Evolutionary conservation across 2,797 vertebrate genomes (phyloP), one percentile per base, ranked within the genome.

Genomic region (Manis pentadactyla): DNA sequence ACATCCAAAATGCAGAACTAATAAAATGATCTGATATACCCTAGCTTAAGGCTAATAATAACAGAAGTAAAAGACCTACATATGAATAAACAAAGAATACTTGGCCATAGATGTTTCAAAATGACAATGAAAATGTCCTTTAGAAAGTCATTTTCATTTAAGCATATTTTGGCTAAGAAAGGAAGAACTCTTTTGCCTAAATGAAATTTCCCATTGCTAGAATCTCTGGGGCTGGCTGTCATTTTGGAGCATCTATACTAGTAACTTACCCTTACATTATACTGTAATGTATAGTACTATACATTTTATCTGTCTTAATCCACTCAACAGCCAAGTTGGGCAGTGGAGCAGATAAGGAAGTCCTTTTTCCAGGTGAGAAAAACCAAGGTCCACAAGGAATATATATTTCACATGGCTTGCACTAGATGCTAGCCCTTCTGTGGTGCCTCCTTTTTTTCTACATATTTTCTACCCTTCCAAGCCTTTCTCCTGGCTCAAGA

Each of bases 141-240:
- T 31, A 69, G 27, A 85, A 13, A 37, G 66, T 93, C 34, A 66
- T 90, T 79, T 85, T 75, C 61, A 42, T 39, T 53, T 31, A 53
- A 69, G 59, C 90, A 19, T 49, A 87, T 53, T 87, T 53, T 42
- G 51, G 39, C 68, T 53, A 93, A 49, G 37, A 95, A 83, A 90
- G 23, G 9, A 90, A 68, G n/a, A 10, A 34, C 29, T 55, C 15
- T 39, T 68, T 51, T 61, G 34, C 49, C 10, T 85, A 19, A 71
- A 19, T 23, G 14, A 89, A 66, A 66, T 90, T 68, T 68, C 25
- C 46, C 6, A 13, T 29, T 17, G n/a, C 29, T 55, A 42, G 42
- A 37, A 4, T 31, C n/a, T 53, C 23, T 9, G 69, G 34, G 31
- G 19, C 61, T 71, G 37, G 49, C 31, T 37, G 37, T 55, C n/a